Conservation (phyloP, 1,140 invertebrate species). For the Acromyrmex charruanus region DNA sequence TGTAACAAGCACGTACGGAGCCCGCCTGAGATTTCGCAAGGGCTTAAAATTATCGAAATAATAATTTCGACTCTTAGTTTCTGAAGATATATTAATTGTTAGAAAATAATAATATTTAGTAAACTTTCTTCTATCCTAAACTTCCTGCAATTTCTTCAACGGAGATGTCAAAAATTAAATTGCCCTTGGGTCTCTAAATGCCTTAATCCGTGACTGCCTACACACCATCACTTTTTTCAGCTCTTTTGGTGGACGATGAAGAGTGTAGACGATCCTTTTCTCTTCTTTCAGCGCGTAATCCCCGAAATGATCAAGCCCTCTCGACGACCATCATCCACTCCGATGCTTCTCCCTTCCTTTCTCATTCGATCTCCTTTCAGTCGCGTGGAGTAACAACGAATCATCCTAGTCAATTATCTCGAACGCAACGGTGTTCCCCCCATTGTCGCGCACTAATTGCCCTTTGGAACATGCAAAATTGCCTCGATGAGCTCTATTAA, state of each 20-base stretch:
- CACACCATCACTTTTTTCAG: slow-evolving; percentile 17
- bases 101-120: not conserved
- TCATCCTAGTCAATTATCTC: slow-evolving; percentile 76
- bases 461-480: slow-evolving; percentile 70
- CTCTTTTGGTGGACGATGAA: slow-evolving; percentile 43
- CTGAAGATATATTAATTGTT: not conserved
- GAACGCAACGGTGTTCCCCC: slow-evolving; percentile 61
- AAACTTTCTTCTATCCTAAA: not conserved
- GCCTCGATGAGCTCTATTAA: slow-evolving; percentile 24
- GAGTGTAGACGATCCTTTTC: slow-evolving; percentile 46
- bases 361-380: slow-evolving; percentile 71
- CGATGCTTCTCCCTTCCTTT: slow-evolving; percentile 48
- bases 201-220: slow-evolving; percentile 45
- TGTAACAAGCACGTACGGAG: not conserved
- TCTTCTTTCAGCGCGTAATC: slow-evolving; percentile 63
- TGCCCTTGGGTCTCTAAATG: not conserved
- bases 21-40: not conserved
- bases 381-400: slow-evolving; percentile 72
- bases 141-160: not conserved
- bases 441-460: slow-evolving; percentile 71
- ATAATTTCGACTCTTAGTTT: not conserved
- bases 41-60: not conserved
- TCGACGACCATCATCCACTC: slow-evolving; percentile 57
- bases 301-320: slow-evolving; percentile 72
- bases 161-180: not conserved